phyloP scores from a whole-genome alignment of 30 jellyfish, hydroid and myxozoan genomes.

The Rhopilema esculentum region DNA sequence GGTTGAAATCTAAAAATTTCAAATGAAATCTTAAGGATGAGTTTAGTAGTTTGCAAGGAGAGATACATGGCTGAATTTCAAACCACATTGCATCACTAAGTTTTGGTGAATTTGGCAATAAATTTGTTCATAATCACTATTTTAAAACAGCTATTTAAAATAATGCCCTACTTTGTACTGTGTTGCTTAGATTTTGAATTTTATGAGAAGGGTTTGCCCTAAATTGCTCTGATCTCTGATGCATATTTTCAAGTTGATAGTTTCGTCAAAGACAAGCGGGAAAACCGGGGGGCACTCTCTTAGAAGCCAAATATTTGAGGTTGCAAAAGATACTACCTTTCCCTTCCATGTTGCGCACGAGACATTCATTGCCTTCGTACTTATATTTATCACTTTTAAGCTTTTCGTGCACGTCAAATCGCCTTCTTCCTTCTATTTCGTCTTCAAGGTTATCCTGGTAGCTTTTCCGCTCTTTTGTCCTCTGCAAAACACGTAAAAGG shows the following conservation, averaged over 20 bases:
- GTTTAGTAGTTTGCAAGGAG: background rate
- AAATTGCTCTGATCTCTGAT: background rate
- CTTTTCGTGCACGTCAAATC: slow-evolving; percentile 90
- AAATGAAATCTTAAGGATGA: background rate
- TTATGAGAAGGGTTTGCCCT: background rate
- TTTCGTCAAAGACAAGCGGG: background rate
- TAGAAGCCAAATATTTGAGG: slow-evolving; percentile 9
- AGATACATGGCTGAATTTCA: background rate
- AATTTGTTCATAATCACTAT: background rate
- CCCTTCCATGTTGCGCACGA: slow-evolving; percentile 75
- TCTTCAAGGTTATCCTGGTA: slow-evolving; percentile 88
- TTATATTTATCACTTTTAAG: slow-evolving; percentile 78
- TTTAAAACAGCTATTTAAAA: background rate
- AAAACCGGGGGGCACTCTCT: slow-evolving; percentile 76
- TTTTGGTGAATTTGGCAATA: background rate
- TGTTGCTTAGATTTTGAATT: background rate
- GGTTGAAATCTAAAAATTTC: slow-evolving; percentile 75
- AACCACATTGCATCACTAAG: background rate
- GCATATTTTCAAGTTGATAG: background rate
- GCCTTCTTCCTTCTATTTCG: slow-evolving; percentile 95
- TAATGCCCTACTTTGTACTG: background rate
- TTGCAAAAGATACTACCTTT: slow-evolving; percentile 58
- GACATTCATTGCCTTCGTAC: slow-evolving; percentile 59
- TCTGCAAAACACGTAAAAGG: slow-evolving; percentile 71
- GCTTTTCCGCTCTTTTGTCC: slow-evolving; percentile 85